Base-by-base conservation (phyloP, 2,797 vertebrate species). In the Girardinus metallicus region DNA sequence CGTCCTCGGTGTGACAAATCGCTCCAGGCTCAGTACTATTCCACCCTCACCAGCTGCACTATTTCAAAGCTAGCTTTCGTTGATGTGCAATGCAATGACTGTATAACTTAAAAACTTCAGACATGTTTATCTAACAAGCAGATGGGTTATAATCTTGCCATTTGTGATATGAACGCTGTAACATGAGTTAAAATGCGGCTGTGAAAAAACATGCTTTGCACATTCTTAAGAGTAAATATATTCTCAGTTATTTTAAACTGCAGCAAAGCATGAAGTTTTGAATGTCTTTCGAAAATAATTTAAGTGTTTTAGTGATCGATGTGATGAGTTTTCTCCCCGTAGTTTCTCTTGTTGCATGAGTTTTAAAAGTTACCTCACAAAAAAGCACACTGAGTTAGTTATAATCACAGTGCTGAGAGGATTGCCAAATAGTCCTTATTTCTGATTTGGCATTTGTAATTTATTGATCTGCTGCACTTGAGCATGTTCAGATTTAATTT, bases 31-130 rank as follows among this genome's bases (percentile, higher is more conserved):
- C 71, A 78, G 77, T 8, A 16, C 79, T 81, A 15, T 64, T 79
- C 53, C 80, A 85, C 82, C 6, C 68, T 87, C 84, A 91, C 78
- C 87, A 92, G 86, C 76, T 83, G 78, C 84, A 84, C 77, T 74
- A 0, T 80, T 74, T 47, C 60, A 68, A 79, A 82, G 74, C n/a
- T 73, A 29, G 77, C 72, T 62, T 18, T 77, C 71, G 80, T 31
- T 70, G 60, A 84, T 85, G 55, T 76, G 71, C 72, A 68, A 49
- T 21, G 1, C 76, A 79, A 46, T 47, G 1, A 60, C 71, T 4
- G 1, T 62, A 64, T 72, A 66, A 73, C 49, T 51, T 76, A 51
- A 83, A 80, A 80, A 7, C 74, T 79, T 73, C 70, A 57, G 75
- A 36, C 66, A 70, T 46, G 51, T 43, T 76, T 47, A 76, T 80